Conservation (phyloP, 2,797 vertebrate genomes). For the Myotis daubentonii region DNA sequence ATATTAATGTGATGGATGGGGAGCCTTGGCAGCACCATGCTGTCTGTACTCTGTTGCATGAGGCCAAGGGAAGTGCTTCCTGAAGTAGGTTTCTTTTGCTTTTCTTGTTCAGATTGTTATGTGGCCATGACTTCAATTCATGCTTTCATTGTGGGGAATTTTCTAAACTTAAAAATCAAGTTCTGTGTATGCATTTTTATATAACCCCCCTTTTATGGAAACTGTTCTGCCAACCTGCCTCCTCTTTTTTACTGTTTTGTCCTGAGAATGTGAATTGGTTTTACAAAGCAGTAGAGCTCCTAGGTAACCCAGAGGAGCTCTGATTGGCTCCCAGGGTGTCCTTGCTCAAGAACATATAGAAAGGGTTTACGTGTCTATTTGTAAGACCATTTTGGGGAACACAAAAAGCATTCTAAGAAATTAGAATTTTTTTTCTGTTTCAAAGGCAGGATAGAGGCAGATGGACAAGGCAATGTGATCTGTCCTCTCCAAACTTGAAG, state of each 20-base stretch:
- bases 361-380: neutral
- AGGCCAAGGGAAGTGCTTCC: neutral
- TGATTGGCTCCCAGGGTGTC: neutral
- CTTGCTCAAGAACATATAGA: neutral
- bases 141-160: neutral
- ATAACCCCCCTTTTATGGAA: neutral
- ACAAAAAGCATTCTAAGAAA: neutral
- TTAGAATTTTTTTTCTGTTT: neutral
- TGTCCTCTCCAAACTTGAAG: neutral
- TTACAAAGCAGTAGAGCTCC: neutral
- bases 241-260: neutral
- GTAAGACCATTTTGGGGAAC: neutral
- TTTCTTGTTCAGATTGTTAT: slow-evolving; percentile 14
- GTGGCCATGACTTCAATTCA: neutral
- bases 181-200: neutral
- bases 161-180: neutral
- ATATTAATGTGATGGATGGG: neutral
- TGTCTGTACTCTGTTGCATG: neutral
- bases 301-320: neutral
- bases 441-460: neutral
- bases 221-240: neutral
- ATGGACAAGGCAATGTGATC: neutral
- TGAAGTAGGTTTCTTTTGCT: neutral
- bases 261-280: neutral
- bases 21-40: neutral